Evolutionary conservation across 2,888 invertebrate species (phyloP), one percentile per base, ranked within the genome.

Genomic region (Macroteleia sp.): DNA sequence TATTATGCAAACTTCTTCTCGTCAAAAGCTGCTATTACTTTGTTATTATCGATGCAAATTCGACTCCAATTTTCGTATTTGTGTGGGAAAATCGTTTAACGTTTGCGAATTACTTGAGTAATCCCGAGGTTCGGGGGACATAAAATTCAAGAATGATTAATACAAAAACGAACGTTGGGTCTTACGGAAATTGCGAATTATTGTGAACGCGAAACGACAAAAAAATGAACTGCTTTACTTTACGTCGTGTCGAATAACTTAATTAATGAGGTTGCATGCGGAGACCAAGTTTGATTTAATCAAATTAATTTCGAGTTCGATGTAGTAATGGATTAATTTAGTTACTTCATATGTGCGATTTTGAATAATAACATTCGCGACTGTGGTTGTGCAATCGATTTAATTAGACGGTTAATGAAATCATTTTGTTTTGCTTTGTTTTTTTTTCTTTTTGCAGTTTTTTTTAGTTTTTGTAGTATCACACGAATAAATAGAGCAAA

Each of bases 1-100:
- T 74, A 59, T 74, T 66, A 74, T 59, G 74, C 74, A 74, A 74
- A 74, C 74, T 59, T 62, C 32, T 48, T 48, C 46, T 20, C 56
- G 22, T 71, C 71, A 50, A 59, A 50, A 22, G 25, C 46, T 19
- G 69, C 48, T 17, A 41, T 66, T 59, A 50, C 54, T 71, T 36
- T 1, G 59, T 59, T 42, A 52, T 70, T 61, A 70, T 52, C 25
- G 59, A 57, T 50, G 57, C 57, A 69, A 50, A 69, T 50, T 69
- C 17, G 34, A 16, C 22, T 20, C 34, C 42, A 36, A 67, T 67
- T 46, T 67, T 44, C 22, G 32, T 9, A 17, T 54, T 54, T 44
- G 41, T 56, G 46, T 30, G 36, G 39, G 52, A 44, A 52, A 54
- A 44, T 16, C 36, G 44, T 54, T 56, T 20, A 39, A 16, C 16